Base-by-base conservation (phyloP, 2,888 invertebrate genomes). In the Mythimna loreyi region DNA sequence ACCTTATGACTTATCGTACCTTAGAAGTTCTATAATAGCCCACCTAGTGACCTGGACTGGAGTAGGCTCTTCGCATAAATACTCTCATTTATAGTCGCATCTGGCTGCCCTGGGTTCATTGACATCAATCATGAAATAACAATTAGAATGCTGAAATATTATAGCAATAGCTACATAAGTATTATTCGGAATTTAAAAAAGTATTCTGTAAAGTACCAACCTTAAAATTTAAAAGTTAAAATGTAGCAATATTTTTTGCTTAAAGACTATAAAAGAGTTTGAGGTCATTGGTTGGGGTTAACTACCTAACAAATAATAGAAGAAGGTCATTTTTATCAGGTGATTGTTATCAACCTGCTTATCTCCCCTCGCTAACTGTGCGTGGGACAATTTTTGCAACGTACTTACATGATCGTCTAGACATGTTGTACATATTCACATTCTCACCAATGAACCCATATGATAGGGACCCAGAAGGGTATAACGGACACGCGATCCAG, bases 341-440 rank as follows among this genome's bases (percentile, higher is more conserved):
- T 25, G 23, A 23, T 57, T 19, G 28, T 66, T 71, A 66, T 74
- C 50, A 66, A 57, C 30, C 30, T 66, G 28, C 75, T 67, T 72
- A 72, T 69, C 70, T 59, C 59, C 45, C 69, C 70, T 76, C 19
- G 25, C 75, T 43, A 59, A 45, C 11, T 69, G 23, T 21, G 28
- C 25, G 77, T 52, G 55, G 30, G 45, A 36, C 45, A 21, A 52
- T 30, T 56, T 76, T 72, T 45, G 36, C 60, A 45, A 16, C 25
- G 21, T 11, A 28, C 40, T 16, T 36, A 36, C 36, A 40, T 19
- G 2, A 19, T n/a, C 16, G 13, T 16, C n/a, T 11, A 50, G 13
- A 9, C 9, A 16, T 19, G 7, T 16, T 28, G 25, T n/a, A 45
- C 19, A 0, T 5, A 36, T 53, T 9, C 30, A 33, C 16, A 1